phyloP scores from a whole-genome alignment of 1,140 invertebrate species.

The Diprion similis region DNA sequence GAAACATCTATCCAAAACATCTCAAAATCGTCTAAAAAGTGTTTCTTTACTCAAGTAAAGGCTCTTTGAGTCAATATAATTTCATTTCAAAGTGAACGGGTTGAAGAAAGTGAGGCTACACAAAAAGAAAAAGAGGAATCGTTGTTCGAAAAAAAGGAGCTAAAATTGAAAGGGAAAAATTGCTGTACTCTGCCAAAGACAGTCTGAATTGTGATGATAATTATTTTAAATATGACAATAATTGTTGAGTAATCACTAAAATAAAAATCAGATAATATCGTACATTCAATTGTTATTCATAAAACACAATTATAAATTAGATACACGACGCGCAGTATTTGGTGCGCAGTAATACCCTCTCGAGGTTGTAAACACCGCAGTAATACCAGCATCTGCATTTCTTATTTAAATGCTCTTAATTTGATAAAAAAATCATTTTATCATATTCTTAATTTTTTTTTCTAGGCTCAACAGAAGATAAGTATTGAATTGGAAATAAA shows the following conservation, averaged over 20 bases:
- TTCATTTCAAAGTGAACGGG: too few species aligned
- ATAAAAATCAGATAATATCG: neutral
- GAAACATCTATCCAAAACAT: too few species aligned
- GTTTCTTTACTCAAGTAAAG: too few species aligned
- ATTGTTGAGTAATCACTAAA: neutral
- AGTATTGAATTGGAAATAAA: neutral
- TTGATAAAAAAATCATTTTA: neutral
- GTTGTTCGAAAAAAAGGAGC: neutral
- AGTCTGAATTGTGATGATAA: neutral
- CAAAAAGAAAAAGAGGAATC: neutral
- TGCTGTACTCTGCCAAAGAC: neutral
- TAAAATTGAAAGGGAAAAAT: neutral
- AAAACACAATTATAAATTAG: neutral
- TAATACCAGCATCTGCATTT: neutral
- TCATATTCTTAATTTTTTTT: neutral
- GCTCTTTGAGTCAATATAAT: too few species aligned
- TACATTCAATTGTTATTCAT: neutral
- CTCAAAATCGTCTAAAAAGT: too few species aligned
- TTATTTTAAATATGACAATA: neutral
- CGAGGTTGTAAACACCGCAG: neutral
- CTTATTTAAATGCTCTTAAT: neutral
- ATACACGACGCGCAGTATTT: neutral
- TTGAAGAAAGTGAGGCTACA: neutral
- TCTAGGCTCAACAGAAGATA: neutral
- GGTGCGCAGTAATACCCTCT: conserved; percentile 4